phyloP scores from a whole-genome alignment of 2,888 invertebrate species.

The Eilema sororculum region DNA sequence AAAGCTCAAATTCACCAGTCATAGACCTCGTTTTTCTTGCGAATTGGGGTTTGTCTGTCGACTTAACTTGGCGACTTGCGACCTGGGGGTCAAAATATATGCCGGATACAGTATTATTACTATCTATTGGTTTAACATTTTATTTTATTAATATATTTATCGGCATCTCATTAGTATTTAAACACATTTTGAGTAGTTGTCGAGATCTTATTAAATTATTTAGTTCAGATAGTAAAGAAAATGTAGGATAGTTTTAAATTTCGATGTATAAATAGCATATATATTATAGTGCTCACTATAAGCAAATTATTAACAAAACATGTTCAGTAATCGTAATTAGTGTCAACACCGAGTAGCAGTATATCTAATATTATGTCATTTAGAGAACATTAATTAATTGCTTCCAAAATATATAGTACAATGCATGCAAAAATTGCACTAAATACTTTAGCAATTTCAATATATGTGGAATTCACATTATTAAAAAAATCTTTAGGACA shows the following conservation, averaged over 20 bases:
- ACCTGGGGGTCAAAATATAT: too few species aligned
- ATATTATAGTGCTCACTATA: conserved; percentile 27
- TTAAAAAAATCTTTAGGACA: background rate
- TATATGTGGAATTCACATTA: background rate
- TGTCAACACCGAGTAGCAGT: background rate
- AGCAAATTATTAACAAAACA: conserved; percentile 16
- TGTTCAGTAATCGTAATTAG: background rate
- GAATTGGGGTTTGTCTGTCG: too few species aligned
- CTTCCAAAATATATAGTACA: background rate
- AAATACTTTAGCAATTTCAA: background rate
- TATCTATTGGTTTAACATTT: conserved; percentile 37
- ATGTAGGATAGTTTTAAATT: conserved; percentile 15
- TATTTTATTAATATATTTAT: conserved; percentile 32
- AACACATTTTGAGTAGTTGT: conserved; percentile 42
- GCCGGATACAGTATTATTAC: conserved; percentile 3
- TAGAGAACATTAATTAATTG: background rate
- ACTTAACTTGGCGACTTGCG: too few species aligned
- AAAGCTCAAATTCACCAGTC: too few species aligned
- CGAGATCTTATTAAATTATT: conserved; percentile 28
- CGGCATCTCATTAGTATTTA: conserved; percentile 31
- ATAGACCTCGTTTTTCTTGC: too few species aligned
- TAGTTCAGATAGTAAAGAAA: conserved; percentile 17
- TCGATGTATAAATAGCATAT: background rate
- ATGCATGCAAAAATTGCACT: background rate
- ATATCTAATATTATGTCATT: background rate